phyloP scores from a whole-genome alignment of 2,113 vertebrate genomes.

The Kobus ellipsiprymnus region DNA sequence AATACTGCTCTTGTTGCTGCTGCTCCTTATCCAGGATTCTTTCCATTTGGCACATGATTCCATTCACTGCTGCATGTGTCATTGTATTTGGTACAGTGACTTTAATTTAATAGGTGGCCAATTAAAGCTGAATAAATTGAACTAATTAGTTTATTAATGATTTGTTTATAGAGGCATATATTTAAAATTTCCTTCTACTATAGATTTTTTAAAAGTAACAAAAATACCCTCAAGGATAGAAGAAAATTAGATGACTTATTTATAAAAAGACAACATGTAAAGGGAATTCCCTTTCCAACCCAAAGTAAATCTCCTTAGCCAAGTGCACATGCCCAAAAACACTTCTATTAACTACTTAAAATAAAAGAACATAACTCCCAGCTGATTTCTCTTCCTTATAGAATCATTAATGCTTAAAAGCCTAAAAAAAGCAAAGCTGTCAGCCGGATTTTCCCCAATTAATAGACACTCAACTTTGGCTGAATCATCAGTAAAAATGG shows the following conservation, averaged over 20 bases:
- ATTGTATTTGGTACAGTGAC: neutral
- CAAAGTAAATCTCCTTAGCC: neutral
- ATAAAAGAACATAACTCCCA: neutral
- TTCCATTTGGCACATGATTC: neutral
- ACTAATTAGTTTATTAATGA: neutral
- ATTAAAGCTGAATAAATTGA: conserved; percentile 15
- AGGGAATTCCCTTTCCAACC: neutral
- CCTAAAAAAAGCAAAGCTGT: neutral
- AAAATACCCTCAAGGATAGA: neutral
- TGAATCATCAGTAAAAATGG: conserved; percentile 20
- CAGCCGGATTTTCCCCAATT: neutral
- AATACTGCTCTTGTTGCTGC: neutral
- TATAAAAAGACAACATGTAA: neutral
- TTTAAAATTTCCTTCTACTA: neutral
- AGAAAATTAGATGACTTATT: neutral
- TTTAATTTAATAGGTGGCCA: neutral
- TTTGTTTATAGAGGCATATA: neutral
- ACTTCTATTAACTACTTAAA: neutral
- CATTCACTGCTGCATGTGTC: neutral
- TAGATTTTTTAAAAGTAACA: neutral
- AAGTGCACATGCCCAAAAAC: neutral
- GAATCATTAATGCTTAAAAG: neutral
- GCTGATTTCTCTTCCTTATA: neutral
- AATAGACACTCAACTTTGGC: neutral
- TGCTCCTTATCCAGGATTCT: neutral